Base-by-base conservation (phyloP, 2,888 invertebrate species). In the Epirrhoe tristata region DNA sequence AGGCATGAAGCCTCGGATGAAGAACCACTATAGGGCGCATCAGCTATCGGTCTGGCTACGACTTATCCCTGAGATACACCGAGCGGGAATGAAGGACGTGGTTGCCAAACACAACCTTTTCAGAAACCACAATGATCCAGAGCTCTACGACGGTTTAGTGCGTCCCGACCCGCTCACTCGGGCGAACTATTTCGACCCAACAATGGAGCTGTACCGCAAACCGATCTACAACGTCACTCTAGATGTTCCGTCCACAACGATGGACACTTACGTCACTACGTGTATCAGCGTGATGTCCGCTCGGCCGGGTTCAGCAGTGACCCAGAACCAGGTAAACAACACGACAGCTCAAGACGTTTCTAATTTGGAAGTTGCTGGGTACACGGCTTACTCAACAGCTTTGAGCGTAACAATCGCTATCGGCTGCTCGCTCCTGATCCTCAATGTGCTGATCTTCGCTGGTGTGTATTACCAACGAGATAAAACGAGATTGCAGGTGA, bases 21-120 rank as follows among this genome's bases (percentile, higher is more conserved):
- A 97, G 90, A 98, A 98, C 91, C 98, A 98, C 94, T 99, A 98
- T 94, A 95, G 98, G 53, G 98, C 98, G n/a, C 98, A 98, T 93
- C 98, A 98, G 88, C 94, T 99, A 73, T 98, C 98, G 68, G 97
- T 99, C 74, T 99, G 99, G 99, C 90, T 98, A 62, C 96, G 98
- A 66, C 94, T 99, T 62, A 97, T 99, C 77, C 99, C 99, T 6
- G 98, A 98, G 90, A 95, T 98, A 46, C 97, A 97, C 88, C 94
- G 97, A 55, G 96, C 97, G 0, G 97, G 97, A 59, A 97, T 97
- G 97, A 97, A 97, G 85, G 97, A 97, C 90, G 97, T 97, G 66
- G 97, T 97, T 74, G 96, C 97, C 39, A 95, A 96, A 78, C 98
- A 98, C 93, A 98, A 98, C 94, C 95, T 98, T 81, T 97, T 98